phyloP scores from a whole-genome alignment of 92 coral and sea anemone genomes.

The Metridium senile region DNA sequence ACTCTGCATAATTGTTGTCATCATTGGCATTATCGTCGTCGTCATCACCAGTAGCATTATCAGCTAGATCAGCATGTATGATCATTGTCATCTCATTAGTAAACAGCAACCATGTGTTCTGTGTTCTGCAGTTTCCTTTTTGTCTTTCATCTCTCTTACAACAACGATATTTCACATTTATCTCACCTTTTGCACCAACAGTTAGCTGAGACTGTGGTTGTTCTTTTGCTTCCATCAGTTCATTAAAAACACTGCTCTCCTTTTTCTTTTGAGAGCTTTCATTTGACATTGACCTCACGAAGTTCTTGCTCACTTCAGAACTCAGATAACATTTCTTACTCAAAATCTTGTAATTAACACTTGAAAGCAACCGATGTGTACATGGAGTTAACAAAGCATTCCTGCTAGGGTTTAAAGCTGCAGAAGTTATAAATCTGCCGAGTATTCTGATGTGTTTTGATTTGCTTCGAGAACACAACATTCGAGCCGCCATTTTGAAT shows the following conservation, averaged over 20 bases:
- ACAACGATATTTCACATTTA: background rate
- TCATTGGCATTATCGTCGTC: background rate
- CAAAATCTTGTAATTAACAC: background rate
- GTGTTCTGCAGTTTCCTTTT: too few species aligned
- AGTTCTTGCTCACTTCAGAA: background rate
- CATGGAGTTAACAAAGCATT: background rate
- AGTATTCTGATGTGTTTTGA: slow-evolving; percentile 1
- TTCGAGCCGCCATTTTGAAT: slow-evolving; percentile 32
- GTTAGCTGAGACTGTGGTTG: slow-evolving; percentile 80
- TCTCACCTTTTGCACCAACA: slow-evolving; percentile 90
- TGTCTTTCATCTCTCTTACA: too few species aligned
- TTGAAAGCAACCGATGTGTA: slow-evolving; percentile 10
- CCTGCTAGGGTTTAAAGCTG: background rate
- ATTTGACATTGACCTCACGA: slow-evolving; percentile 1
- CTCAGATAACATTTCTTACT: background rate
- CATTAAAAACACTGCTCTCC: slow-evolving; percentile 46
- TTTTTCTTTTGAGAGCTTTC: slow-evolving; percentile 38
- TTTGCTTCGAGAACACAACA: slow-evolving; percentile 6
- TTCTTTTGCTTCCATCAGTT: slow-evolving; percentile 71
- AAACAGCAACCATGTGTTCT: too few species aligned
- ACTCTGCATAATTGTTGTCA: background rate
- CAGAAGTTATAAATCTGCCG: background rate
- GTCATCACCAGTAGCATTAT: background rate
- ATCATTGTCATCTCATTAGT: too few species aligned
- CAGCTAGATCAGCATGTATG: background rate